Conservation (phyloP, 2,113 vertebrate species). For the Ancistrus triradiatus region DNA sequence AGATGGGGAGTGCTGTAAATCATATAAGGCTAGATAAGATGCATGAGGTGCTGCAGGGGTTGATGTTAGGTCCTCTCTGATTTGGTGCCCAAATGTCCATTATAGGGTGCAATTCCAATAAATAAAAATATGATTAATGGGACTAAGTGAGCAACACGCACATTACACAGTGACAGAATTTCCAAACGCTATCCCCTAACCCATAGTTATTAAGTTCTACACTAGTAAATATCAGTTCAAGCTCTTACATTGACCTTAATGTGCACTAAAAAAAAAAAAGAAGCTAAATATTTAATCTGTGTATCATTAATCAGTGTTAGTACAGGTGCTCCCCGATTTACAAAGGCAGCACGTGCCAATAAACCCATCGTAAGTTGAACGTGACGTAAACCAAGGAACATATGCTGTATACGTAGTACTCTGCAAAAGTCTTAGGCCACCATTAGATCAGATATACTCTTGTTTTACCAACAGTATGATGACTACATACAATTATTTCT, state of each 20-base stretch:
- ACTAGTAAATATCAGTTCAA: slow-evolving; percentile 29
- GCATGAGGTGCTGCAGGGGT: slow-evolving; percentile 17
- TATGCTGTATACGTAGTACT: no score
- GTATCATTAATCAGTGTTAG: no score
- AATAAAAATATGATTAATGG: slow-evolving; percentile 8
- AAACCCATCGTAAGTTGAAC: no score
- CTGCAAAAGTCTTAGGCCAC: no score
- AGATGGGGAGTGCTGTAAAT: slow-evolving; percentile 16
- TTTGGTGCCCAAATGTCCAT: slow-evolving; percentile 15
- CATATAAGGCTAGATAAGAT: slow-evolving; percentile 1
- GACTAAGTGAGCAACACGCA: slow-evolving; percentile 15
- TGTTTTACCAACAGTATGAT: no score
- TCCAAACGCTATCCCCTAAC: neutral
- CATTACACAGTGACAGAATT: neutral
- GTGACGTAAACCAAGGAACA: no score
- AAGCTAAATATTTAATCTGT: slow-evolving; percentile 3
- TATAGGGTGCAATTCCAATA: slow-evolving; percentile 5
- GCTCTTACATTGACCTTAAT: slow-evolving; percentile 17
- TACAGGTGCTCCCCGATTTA: no score
- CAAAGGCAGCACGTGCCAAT: no score
- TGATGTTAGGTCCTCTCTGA: slow-evolving; percentile 18
- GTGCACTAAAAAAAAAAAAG: slow-evolving; percentile 21
- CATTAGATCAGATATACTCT: no score
- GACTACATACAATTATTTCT: no score
- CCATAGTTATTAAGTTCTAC: slow-evolving; percentile 30